Conservation (phyloP, 35 echinoderm and acorn worm species). For the Ophioderma brevispina region DNA sequence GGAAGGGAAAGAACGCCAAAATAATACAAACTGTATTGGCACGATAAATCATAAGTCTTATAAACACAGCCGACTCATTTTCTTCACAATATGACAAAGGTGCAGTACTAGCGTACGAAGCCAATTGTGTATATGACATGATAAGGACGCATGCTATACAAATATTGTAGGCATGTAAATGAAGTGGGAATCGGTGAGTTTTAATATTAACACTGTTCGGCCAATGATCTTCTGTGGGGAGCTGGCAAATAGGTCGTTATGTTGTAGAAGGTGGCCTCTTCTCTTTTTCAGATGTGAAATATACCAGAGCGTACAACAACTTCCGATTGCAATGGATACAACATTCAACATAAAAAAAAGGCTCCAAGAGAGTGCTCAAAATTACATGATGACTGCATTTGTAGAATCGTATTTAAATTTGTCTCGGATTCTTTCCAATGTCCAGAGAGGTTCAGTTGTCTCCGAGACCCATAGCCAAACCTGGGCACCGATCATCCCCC, state of each 20-base stretch:
- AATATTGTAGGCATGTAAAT: background rate
- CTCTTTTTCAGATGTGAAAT: background rate
- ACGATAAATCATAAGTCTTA: background rate
- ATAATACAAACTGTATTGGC: background rate
- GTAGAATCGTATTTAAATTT: background rate
- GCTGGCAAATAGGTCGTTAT: background rate
- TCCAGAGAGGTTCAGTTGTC: background rate
- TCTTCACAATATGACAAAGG: background rate
- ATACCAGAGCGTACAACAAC: background rate
- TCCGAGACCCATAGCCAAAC: background rate
- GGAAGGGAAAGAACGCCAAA: background rate
- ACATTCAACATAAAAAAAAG: background rate
- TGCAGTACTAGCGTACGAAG: background rate
- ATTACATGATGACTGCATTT: background rate
- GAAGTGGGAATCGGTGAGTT: too few relatives aligned
- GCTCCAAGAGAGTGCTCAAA: background rate
- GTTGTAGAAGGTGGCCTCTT: background rate
- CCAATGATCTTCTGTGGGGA: background rate
- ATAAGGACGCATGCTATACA: background rate
- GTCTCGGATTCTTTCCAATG: background rate
- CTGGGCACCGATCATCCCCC: too few relatives aligned
- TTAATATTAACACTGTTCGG: too few relatives aligned
- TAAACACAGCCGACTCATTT: background rate
- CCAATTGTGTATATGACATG: background rate
- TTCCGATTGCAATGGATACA: background rate